These are phyloP conservation scores for Tipula helvola DNA, from an alignment of 2,888 invertebrate species.

Conservation along the genomic window DNA sequence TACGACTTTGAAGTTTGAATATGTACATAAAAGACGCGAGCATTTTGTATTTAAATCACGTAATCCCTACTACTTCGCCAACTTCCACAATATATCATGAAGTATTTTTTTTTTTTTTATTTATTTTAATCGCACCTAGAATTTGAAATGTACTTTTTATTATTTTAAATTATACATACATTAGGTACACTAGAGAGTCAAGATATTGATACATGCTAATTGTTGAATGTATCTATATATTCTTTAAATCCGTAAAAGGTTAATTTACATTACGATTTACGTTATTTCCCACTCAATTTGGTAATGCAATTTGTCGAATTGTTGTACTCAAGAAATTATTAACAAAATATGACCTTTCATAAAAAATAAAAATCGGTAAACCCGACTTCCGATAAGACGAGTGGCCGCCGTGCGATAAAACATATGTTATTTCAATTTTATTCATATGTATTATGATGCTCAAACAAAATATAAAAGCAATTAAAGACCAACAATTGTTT, in stretches of 20 bases:
- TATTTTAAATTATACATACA: neutral
- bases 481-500: neutral
- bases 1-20: neutral
- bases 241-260: neutral
- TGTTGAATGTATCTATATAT: neutral
- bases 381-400: neutral
- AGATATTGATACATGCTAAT: neutral
- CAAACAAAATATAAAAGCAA: neutral
- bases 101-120: neutral
- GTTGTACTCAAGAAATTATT: neutral
- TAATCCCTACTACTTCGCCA: neutral
- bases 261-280: neutral
- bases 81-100: slow-evolving; percentile 4
- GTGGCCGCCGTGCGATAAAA: neutral
- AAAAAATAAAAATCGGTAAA: neutral
- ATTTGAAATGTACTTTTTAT: neutral
- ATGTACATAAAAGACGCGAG: neutral
- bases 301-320: neutral
- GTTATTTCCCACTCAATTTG: neutral
- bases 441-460: neutral
- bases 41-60: neutral
- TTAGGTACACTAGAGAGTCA: neutral
- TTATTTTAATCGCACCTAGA: neutral
- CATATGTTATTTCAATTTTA: neutral
- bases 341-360: neutral